Base-by-base conservation (phyloP, 2,113 vertebrate species). In the Ploceus nigricollis region DNA sequence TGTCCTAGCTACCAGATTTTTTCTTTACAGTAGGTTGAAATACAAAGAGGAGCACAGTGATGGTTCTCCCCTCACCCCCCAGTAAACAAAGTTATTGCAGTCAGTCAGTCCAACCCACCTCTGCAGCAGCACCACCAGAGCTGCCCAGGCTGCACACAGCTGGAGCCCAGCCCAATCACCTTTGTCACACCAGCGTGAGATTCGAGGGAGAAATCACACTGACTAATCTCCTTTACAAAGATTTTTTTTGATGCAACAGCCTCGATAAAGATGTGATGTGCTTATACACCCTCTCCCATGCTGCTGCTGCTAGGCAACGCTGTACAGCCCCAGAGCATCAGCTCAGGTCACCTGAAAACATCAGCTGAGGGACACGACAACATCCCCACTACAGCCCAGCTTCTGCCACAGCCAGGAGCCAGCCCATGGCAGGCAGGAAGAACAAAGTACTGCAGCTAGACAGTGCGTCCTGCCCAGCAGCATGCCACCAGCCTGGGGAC, bases 51-150 rank as follows among this genome's bases (percentile, higher is more conserved):
- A 95, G 90, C 94, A 90, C 96, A 93, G 94, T 88, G 87, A 84
- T 64, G 72, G 93, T 87, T 90, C 63, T 73, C 50, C 70, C 84
- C 57, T 78, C 28, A 9, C 19, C 31, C 77, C 77, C 56, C 35
- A 70, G 93, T 84, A 96, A 96, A 95, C 95, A 94, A 93, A 94
- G 87, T 96, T 95, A 95, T 97, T 95, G 91, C 94, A 82, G 85
- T 77, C 3, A 0, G 56, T 79, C 90, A 84, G 72, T 27, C 53
- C 57, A 54, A 28, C 27, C 50, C 66, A 60, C 31, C 40, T 45
- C 93, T 40, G 82, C 77, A 54, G 66, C 73, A 68, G 17, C 11
- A 5, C 37, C 72, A 54, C 66, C 4, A 50, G 75, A 70, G 40
- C 88, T 51, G 75, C 90, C 73, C 37, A 37, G 40, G 45, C 76